These are phyloP conservation scores for Helicorthomorpha holstii DNA, from an alignment of 1,140 invertebrate species.

Conservation along the genomic window DNA sequence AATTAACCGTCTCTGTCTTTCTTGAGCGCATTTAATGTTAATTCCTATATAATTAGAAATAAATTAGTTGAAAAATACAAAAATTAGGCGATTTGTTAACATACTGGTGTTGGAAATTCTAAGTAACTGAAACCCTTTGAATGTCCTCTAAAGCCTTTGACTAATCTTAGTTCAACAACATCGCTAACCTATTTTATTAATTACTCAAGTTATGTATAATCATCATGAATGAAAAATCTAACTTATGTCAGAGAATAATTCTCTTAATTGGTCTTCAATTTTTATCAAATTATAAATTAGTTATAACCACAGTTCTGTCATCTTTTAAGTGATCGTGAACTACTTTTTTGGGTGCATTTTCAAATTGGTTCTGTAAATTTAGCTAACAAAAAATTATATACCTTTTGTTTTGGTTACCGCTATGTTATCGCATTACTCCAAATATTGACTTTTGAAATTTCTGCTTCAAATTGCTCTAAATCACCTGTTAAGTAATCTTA, in stretches of 20 bases:
- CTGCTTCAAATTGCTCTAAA: constrained; percentile 32
- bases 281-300: constrained; percentile 56
- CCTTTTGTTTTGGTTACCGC: constrained; percentile 22
- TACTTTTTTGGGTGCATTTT: too few species aligned
- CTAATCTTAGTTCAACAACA: constrained; percentile 39
- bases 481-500: constrained; percentile 19
- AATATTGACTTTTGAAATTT: constrained; percentile 20
- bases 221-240: background rate
- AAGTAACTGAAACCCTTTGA: constrained; percentile 58
- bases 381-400: too few species aligned
- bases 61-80: background rate
- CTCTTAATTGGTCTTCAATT: constrained; percentile 38
- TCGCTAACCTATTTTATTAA: constrained; percentile 29
- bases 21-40: constrained; percentile 47
- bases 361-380: too few species aligned
- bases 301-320: constrained; percentile 58
- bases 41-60: constrained; percentile 29
- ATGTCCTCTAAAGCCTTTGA: constrained; percentile 41
- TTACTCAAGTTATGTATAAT: background rate
- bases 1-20: constrained; percentile 61
- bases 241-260: constrained; percentile 26
- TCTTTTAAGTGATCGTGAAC: constrained; percentile 26
- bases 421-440: constrained; percentile 16
- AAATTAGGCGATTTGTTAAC: background rate
- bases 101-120: constrained; percentile 25